Evolutionary conservation across 2,797 vertebrate species (phyloP), one percentile per base, ranked within the genome.

Genomic region (Arctocebus calabarensis): DNA sequence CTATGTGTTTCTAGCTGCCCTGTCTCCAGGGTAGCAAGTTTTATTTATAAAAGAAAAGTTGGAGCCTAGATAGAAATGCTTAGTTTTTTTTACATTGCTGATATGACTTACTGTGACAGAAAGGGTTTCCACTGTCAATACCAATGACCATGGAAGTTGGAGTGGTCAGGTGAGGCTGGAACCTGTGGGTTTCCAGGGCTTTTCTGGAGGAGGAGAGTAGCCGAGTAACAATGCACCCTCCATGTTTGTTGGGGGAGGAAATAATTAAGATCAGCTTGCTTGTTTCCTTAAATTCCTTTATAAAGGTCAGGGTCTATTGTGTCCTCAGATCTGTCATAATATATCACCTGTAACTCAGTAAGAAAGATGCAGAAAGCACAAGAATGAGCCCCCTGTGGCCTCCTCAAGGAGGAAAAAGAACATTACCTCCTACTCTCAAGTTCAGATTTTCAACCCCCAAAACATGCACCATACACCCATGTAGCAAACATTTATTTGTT

Each of bases 281-380:
- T 73, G 9, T 48, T 85, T 82, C 73, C 77, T 82, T 73, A 43
- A 64, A 45, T 71, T 83, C 34, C 74, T 91, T 52, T 89, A 32
- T 92, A 20, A 57, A 61, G 8, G 25, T 17, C 19, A 74, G 34
- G 13, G 20, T 40, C 64, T 52, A 52, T 3, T 75, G 55, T 70
- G 17, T 64, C 37, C 40, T 79, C 77, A 70, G 7, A 61, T 34
- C 64, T 29, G 0, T 40, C 79, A 22, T 10, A 73, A n/a, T 11
- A 19, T 23, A 52, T 66, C 19, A 7, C 7, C 23, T 32, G 52
- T 88, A 84, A 74, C 61, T n/a, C 84, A 83, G 55, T 34, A 66
- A 90, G 20, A 75, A 77, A 22, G 6, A 84, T 12, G 22, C 62
- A 86, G 17, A 74, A 70, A 62, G 11, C 17, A 4, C 0, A 14